Base-by-base conservation (phyloP, 2,888 invertebrate genomes). In the Tetragonisca angustula region DNA sequence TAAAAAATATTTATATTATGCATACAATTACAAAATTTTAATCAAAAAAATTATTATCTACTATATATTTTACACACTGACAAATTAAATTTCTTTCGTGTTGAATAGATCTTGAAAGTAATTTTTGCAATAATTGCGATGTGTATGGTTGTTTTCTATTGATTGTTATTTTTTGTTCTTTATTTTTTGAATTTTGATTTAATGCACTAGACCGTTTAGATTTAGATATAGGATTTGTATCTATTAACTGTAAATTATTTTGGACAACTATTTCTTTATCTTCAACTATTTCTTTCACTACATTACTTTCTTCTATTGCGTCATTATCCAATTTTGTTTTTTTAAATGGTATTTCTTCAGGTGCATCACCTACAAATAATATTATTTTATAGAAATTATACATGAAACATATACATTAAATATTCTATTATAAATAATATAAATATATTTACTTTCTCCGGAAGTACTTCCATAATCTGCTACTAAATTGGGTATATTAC, bases 51-150 rank as follows among this genome's bases (percentile, higher is more conserved):
- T 89, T 85, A 68, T 87, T 89, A 65, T 88, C 85, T n/a, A 83
- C 80, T 54, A 89, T 87, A 83, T 88, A 86, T 88, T 97, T 96
- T 56, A 98, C 96, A 95, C 98, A 98, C 93, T 99, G 98, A 52
- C 98, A 95, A 72, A 99, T 95, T 69, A 97, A 95, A 94, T 98
- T 99, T 75, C 98, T 95, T 94, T 99, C 99, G 90, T 97, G 97
- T 85, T 96, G 95, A 88, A 99, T 98, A 93, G 98, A 98, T 79
- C 96, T 95, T 71, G 96, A 96, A 77, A 99, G 95, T 49, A 99
- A 94, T 92, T 96, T 97, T 90, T 97, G 96, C 73, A 97, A 94
- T 87, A 97, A 95, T 69, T 89, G 87, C 21, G 89, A 84, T 61
- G 89, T 88, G 4, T 80, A 65, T 4, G 70, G 78, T 73, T 72